These are phyloP conservation scores for Brachyistius frenatus DNA, from an alignment of 2,113 vertebrate species.

Conservation along the genomic window DNA sequence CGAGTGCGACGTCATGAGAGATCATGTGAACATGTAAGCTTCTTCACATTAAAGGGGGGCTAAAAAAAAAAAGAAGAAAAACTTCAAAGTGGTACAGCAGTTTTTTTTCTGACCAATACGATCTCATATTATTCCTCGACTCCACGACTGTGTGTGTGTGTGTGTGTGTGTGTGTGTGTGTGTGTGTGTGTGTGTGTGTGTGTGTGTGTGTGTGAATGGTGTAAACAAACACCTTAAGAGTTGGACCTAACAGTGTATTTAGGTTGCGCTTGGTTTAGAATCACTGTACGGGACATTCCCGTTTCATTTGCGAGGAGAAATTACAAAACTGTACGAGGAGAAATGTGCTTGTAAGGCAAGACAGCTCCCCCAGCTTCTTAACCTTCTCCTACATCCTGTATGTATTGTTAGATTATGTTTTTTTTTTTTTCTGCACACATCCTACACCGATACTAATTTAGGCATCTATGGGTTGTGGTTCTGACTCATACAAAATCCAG, in stretches of 20 bases:
- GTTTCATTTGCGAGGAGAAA: constrained; percentile 6
- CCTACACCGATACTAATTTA: neutral
- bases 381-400: neutral
- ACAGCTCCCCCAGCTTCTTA: neutral
- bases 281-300: neutral
- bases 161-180: too few species aligned
- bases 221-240: neutral
- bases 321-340: neutral
- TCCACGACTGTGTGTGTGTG: neutral
- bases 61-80: neutral
- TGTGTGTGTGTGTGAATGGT: neutral
- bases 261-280: neutral
- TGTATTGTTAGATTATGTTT: too few species aligned
- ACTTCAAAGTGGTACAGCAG: neutral
- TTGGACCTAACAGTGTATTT: neutral
- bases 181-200: neutral
- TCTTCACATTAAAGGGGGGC: neutral
- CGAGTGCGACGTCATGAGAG: neutral
- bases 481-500: neutral
- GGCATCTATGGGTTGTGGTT: neutral
- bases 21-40: constrained; percentile 42
- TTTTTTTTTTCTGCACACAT: neutral
- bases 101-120: constrained; percentile 4
- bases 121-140: neutral
- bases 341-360: neutral